phyloP scores from a whole-genome alignment of 2,888 invertebrate species.

The Trimorus sp. region DNA sequence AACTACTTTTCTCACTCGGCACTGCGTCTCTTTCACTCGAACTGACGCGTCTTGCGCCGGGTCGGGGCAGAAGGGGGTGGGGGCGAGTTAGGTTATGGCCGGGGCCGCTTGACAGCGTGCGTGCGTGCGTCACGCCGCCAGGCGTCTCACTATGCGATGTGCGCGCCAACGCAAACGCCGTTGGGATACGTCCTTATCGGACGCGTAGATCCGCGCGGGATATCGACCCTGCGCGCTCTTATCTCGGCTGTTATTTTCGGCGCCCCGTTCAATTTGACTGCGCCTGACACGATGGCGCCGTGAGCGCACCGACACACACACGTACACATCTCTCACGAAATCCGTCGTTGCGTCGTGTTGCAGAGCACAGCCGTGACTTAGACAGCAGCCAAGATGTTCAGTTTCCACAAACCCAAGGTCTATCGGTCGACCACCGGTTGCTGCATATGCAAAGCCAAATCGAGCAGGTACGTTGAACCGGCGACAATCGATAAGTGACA shows the following conservation, averaged over 20 bases:
- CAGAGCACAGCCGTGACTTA: constrained; percentile 66
- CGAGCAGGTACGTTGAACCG: constrained; percentile 84
- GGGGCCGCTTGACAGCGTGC: constrained; percentile 64
- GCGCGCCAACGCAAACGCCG: constrained; percentile 29
- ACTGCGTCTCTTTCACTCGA: too few species aligned
- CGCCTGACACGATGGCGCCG: constrained; percentile 27
- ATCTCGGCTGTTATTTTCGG: background rate
- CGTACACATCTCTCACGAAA: background rate
- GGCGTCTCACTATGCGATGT: constrained; percentile 66
- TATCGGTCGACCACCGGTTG: constrained; percentile 91
- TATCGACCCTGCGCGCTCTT: constrained; percentile 29
- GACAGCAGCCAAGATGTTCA: constrained; percentile 85
- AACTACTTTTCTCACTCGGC: too few species aligned
- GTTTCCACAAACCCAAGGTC: constrained; percentile 93
- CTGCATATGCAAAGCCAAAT: constrained; percentile 94
- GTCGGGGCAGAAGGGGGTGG: constrained; percentile 10
- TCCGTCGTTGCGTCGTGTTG: constrained; percentile 55
- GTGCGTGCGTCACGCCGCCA: constrained; percentile 69
- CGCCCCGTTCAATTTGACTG: too few species aligned
- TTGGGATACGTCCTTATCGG: constrained; percentile 47
- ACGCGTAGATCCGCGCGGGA: constrained; percentile 31
- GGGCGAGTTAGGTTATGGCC: constrained; percentile 67
- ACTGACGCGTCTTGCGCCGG: background rate
- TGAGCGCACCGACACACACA: too few species aligned
- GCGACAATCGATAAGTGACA: background rate